Evolutionary conservation across 2,797 vertebrate species (phyloP), one percentile per base, ranked within the genome.

Genomic region (Anableps anableps): DNA sequence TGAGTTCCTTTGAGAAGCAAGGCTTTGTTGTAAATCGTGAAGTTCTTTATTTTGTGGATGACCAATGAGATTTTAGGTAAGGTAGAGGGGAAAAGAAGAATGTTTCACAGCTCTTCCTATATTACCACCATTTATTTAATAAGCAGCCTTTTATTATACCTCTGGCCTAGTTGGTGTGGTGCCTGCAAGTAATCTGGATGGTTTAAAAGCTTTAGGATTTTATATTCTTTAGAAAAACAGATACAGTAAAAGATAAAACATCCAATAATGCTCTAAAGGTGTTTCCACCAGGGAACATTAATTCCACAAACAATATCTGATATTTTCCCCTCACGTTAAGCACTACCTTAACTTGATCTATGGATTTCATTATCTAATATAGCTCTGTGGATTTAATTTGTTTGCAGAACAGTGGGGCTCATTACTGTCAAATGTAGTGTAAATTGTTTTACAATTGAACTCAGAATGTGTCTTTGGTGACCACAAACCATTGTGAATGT

Each of bases 311-410:
- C 78, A 83, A 79, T 83, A 86, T 91, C 83, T 72, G 79, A 73
- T 80, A 85, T 81, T 85, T 82, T 66, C 53, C 53, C 72, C 83
- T 50, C 13, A 34, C 80, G 87, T 86, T 79, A 85, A 85, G 86
- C 86, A 85, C 87, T 88, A 87, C 84, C 89, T 91, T 87, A 87
- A 89, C 84, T 85, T 94, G 93, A 95, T 94, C 73, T 80, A 94
- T 95, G 92, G 87, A 93, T 94, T 94, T 94, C 90, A 95, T 95
- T 88, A 93, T 94, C 88, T 92, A 93, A 93, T 94, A 91, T 77
- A 77, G 85, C 74, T 38, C 81, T 75, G 85, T 90, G 90, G 88
- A 92, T 88, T 82, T 89, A 79, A 92, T 94, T 94, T 89, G 88
- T 91, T 89, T 51, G 68, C 75, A 77, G 78, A 91, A 88, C 83